A percentile compares a stretch with the other conserved stretches of the same genome.
phyloP scores from a whole-genome alignment of 2,113 vertebrate species.

The Hymenochirus boettgeri region DNA sequence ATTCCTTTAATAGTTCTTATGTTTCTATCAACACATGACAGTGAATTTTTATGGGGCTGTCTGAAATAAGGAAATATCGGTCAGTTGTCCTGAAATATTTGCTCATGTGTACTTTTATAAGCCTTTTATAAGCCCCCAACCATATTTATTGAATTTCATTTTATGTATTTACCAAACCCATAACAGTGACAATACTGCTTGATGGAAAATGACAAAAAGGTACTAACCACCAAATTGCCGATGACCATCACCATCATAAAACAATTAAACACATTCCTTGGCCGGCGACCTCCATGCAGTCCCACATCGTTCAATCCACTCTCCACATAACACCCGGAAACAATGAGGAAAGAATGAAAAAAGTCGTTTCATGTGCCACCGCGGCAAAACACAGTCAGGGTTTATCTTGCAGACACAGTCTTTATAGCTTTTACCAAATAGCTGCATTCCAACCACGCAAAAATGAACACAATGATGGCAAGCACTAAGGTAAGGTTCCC shows the following conservation, averaged over 20 bases:
- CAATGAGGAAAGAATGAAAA: conserved; percentile 98
- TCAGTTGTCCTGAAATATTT: no score
- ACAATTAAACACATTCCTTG: conserved; percentile 94
- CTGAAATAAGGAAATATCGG: no score
- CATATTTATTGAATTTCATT: no score
- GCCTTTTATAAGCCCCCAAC: no score
- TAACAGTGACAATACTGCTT: no score
- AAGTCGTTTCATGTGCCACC: conserved; percentile 99
- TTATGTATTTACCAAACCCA: no score
- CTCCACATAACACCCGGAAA: conserved; percentile 93
- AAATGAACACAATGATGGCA: conserved; percentile 99
- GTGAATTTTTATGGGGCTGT: no score
- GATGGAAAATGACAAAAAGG: conserved; percentile 3
- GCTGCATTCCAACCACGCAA: conserved; percentile 99
- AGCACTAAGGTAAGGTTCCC: conserved; percentile 96
- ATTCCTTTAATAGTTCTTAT: no score
- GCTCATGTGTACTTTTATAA: no score
- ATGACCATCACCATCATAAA: conserved; percentile 99
- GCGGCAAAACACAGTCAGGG: conserved; percentile 75
- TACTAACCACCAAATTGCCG: conserved; percentile 95
- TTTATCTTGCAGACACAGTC: conserved; percentile 97
- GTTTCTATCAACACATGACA: no score
- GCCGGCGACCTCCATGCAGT: conserved; percentile 97
- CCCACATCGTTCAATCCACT: conserved; percentile 99
- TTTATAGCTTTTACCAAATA: conserved; percentile 98